These are phyloP conservation scores for Sinosuthora webbiana DNA, from an alignment of 2,113 vertebrate genomes.

Conservation along the genomic window DNA sequence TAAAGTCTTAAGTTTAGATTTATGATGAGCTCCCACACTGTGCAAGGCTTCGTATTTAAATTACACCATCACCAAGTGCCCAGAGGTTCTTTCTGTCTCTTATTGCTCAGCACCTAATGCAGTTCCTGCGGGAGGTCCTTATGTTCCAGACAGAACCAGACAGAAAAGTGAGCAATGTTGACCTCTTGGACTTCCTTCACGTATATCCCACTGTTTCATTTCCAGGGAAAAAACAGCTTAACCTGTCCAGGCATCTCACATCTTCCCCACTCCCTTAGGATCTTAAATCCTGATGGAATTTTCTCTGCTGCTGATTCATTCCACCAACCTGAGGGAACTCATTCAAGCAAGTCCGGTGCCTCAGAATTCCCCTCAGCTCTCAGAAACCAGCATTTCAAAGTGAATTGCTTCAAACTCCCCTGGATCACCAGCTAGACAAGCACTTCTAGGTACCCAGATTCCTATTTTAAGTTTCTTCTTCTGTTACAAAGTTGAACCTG, in stretches of 20 bases:
- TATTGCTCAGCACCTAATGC: not conserved
- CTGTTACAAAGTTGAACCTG: not conserved
- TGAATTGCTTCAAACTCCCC: not conserved
- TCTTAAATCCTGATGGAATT: not conserved
- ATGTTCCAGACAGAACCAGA: not conserved
- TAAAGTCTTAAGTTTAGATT: not conserved
- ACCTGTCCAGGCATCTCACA: not conserved
- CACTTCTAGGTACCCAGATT: not conserved
- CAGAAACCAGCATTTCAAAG: not conserved
- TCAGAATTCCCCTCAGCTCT: not conserved
- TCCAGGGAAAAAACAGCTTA: not conserved
- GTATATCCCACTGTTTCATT: not conserved
- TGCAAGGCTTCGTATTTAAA: not conserved
- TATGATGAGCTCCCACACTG: not conserved
- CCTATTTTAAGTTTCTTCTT: not conserved
- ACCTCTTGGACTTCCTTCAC: not conserved
- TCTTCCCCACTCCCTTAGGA: not conserved
- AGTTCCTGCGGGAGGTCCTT: not conserved
- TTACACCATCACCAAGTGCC: not conserved
- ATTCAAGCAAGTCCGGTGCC: not conserved
- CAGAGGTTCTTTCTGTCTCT: not conserved
- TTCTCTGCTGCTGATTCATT: not conserved
- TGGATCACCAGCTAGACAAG: not conserved
- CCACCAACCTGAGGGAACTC: not conserved
- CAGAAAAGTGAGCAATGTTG: not conserved